A percentile compares a stretch with the other conserved stretches of the same genome.
Evolutionary conservation across 2,888 invertebrate species (phyloP).

Genomic region (Habroteleia sp.): DNA sequence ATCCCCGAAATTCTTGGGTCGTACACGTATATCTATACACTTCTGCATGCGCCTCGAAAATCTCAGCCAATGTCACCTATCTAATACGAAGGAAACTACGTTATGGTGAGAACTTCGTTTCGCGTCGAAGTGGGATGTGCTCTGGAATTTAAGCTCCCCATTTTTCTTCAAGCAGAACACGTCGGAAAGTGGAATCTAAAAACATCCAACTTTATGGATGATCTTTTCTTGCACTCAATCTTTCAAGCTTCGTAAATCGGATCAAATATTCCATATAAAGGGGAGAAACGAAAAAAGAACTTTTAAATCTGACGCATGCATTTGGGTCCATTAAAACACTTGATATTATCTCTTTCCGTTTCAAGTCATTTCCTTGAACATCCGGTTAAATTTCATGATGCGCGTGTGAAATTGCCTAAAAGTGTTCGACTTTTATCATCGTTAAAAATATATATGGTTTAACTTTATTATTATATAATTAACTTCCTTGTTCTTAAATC

Average conservation of each 20-base stretch:
- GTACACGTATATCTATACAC: constrained; percentile 28
- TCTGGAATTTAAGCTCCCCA: constrained; percentile 60
- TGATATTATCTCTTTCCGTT: constrained; percentile 21
- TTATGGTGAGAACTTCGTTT: constrained; percentile 61
- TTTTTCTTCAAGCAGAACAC: constrained; percentile 60
- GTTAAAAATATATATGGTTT: not conserved
- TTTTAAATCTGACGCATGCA: constrained; percentile 33
- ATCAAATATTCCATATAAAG: constrained; percentile 52
- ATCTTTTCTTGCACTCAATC: constrained; percentile 61
- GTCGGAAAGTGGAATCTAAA: constrained; percentile 59
- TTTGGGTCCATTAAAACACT: constrained; percentile 37
- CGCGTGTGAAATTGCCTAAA: constrained; percentile 5
- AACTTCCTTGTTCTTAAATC: no score
- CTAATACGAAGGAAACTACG: constrained; percentile 59
- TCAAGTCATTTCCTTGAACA: constrained; percentile 16
- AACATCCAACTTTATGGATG: constrained; percentile 61
- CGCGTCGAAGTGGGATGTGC: constrained; percentile 58
- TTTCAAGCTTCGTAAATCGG: constrained; percentile 60
- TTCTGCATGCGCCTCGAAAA: constrained; percentile 41
- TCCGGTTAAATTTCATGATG: constrained; percentile 3
- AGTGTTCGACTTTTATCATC: constrained; percentile 3
- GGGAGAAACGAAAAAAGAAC: constrained; percentile 26
- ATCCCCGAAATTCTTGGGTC: constrained; percentile 58
- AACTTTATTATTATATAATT: no score
- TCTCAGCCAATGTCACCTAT: constrained; percentile 55